phyloP scores from a whole-genome alignment of 1,140 invertebrate genomes.

The Drosophila novamexicana region DNA sequence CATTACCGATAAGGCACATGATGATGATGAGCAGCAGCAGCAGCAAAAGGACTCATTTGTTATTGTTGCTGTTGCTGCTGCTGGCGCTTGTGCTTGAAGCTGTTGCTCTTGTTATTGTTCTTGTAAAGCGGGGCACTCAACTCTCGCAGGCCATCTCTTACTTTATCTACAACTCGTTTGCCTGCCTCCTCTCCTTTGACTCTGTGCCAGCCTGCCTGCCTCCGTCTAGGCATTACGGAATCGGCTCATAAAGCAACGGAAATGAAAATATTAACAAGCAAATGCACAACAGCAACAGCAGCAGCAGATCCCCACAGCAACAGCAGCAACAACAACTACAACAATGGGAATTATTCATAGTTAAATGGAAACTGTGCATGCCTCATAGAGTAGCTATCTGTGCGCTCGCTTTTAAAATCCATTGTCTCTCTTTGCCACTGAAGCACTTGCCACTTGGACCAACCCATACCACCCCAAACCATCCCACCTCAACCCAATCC shows the following conservation, averaged over 20 bases:
- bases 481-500: neutral
- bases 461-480: neutral
- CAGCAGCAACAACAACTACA: constrained; percentile 31
- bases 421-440: constrained; percentile 42
- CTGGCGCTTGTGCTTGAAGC: constrained; percentile 55
- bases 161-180: neutral
- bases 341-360: constrained; percentile 72
- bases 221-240: constrained; percentile 66
- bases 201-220: neutral
- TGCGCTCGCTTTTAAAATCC: constrained; percentile 30
- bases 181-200: constrained; percentile 14
- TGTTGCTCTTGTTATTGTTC: constrained; percentile 75
- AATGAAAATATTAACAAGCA: constrained; percentile 84
- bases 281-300: constrained; percentile 62
- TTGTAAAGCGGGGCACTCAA: constrained; percentile 67
- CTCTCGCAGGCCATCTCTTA: constrained; percentile 37
- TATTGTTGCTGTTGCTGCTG: constrained; percentile 32
- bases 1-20: constrained; percentile 66
- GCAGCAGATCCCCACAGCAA: constrained; percentile 14
- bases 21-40: neutral
- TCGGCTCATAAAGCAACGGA: constrained; percentile 81
- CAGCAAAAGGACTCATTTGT: constrained; percentile 49
- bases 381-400: constrained; percentile 65
- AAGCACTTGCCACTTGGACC: constrained; percentile 1
- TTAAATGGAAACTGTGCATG: constrained; percentile 77